A percentile compares a stretch with the other conserved stretches of the same genome.
Evolutionary conservation across 2,888 invertebrate genomes (phyloP).

Genomic region (Frankliniella fusca): DNA sequence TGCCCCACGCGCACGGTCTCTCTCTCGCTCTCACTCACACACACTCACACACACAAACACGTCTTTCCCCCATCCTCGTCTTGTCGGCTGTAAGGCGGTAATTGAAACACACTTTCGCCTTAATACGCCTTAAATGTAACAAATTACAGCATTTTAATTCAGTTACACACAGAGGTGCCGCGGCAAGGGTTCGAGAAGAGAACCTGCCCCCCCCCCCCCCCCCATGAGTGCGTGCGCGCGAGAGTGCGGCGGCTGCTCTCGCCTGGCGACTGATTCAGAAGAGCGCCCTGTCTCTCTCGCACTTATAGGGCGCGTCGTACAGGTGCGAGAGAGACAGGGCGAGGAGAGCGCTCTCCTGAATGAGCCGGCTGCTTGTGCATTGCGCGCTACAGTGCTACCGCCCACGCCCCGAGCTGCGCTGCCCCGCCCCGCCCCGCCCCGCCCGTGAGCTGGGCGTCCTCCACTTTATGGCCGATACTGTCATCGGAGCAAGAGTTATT

Average conservation of each 20-base stretch:
- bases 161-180: not conserved
- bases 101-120: constrained; percentile 26
- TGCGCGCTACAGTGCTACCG: too few relatives aligned
- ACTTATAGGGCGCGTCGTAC: too few relatives aligned
- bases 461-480: constrained; percentile 6
- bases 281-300: too few relatives aligned
- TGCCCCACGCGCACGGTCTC: too few relatives aligned
- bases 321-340: too few relatives aligned
- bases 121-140: constrained; percentile 17
- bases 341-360: too few relatives aligned
- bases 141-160: constrained; percentile 25
- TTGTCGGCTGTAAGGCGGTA: not conserved
- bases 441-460: not conserved
- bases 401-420: not conserved
- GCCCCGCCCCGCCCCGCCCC: not conserved
- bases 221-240: too few relatives aligned
- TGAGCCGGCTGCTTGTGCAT: too few relatives aligned
- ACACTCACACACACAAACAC: not conserved
- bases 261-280: too few relatives aligned
- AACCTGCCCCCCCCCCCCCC: too few relatives aligned
- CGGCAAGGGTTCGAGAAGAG: too few relatives aligned
- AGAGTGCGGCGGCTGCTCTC: too few relatives aligned
- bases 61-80: not conserved
- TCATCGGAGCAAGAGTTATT: constrained; percentile 5
- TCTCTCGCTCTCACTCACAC: not conserved